phyloP scores from a whole-genome alignment of 1,140 invertebrate genomes.

The Kradibia gibbosae region DNA sequence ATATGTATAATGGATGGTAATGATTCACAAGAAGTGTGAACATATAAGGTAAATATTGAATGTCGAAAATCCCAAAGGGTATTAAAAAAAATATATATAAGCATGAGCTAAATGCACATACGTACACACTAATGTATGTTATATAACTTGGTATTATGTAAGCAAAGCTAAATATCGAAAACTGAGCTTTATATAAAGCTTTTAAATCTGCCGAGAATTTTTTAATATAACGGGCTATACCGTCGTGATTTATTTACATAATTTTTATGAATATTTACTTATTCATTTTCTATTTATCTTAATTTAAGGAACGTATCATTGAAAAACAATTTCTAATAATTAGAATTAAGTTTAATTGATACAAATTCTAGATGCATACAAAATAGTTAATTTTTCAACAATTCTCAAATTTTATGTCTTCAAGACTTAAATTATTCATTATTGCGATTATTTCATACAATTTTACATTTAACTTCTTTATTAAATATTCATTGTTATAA shows the following conservation, averaged over 20 bases:
- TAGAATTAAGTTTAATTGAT: conserved; percentile 32
- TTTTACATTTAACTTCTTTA: conserved; percentile 42
- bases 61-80: conserved; percentile 31
- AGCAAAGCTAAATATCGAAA: conserved; percentile 9
- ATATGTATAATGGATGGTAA: conserved; percentile 51
- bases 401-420: conserved; percentile 46
- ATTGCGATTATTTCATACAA: conserved; percentile 26
- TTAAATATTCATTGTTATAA: conserved; percentile 48
- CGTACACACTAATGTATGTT: background rate
- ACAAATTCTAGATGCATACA: conserved; percentile 24
- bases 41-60: conserved; percentile 33
- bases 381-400: conserved; percentile 19
- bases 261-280: conserved; percentile 28
- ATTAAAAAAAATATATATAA: conserved; percentile 43
- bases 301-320: conserved; percentile 5
- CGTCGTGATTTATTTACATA: conserved; percentile 10
- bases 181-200: conserved; percentile 20
- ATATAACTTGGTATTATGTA: conserved; percentile 18
- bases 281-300: background rate
- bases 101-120: background rate
- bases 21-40: conserved; percentile 34
- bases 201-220: conserved; percentile 24
- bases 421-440: conserved; percentile 24
- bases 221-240: background rate
- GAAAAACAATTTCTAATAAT: background rate